These are phyloP conservation scores for Phania funesta DNA, from an alignment of 2,888 invertebrate genomes.

Conservation along the genomic window DNA sequence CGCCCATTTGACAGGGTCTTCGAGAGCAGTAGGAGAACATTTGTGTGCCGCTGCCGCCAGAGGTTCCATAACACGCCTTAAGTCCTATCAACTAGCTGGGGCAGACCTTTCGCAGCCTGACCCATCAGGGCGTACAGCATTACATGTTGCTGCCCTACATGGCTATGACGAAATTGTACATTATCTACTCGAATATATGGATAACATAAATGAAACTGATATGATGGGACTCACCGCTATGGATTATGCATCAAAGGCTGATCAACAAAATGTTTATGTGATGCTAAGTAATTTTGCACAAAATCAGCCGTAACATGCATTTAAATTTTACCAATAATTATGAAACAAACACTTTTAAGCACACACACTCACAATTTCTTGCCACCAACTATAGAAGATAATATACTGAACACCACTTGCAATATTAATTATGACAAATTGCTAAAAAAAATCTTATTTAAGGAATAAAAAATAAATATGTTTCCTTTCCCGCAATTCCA, in stretches of 20 bases:
- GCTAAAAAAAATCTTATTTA: not conserved
- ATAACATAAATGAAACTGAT: constrained; percentile 80
- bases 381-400: not conserved
- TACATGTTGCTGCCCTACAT: constrained; percentile 86
- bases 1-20: constrained; percentile 85
- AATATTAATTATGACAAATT: not conserved
- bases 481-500: not conserved
- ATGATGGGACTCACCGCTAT: constrained; percentile 82
- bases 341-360: not conserved
- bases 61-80: constrained; percentile 83
- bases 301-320: not conserved
- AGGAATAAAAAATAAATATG: constrained; percentile 17
- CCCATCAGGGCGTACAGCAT: constrained; percentile 84
- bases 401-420: not conserved
- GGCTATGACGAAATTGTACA: constrained; percentile 81
- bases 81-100: constrained; percentile 85
- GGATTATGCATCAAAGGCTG: constrained; percentile 81
- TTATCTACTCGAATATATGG: constrained; percentile 82
- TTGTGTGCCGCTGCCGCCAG: constrained; percentile 85
- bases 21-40: constrained; percentile 84
- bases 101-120: constrained; percentile 85
- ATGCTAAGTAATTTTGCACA: constrained; percentile 63
- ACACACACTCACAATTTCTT: not conserved
- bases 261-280: constrained; percentile 68
- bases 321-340: too few species aligned